Evolutionary conservation across 1,140 invertebrate species (phyloP).

Genomic region (Eriosoma lanigerum): DNA sequence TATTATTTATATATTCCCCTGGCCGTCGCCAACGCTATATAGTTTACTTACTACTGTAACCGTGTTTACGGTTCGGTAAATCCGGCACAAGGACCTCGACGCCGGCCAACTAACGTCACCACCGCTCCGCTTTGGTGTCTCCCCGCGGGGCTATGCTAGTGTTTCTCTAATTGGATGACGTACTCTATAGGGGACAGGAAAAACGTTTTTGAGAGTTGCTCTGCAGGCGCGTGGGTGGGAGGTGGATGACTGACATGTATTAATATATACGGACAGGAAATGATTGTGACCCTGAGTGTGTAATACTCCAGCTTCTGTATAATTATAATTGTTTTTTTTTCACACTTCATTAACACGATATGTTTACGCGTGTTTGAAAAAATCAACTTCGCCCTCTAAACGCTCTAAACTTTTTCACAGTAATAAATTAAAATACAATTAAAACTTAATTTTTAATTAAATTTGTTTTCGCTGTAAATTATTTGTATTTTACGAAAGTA

Average conservation of each 20-base stretch:
- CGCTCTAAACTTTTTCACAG: too few species aligned
- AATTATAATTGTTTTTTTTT: neutral
- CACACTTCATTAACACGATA: conserved; percentile 14
- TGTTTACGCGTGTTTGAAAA: neutral
- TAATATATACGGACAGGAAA: too few species aligned
- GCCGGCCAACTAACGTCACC: neutral
- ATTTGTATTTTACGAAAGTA: too few species aligned
- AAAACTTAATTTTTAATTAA: too few species aligned
- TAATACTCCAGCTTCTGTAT: too few species aligned
- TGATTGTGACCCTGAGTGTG: neutral
- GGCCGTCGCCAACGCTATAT: neutral
- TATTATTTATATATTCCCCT: neutral
- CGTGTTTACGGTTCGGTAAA: conserved; percentile 37
- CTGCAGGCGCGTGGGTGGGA: neutral
- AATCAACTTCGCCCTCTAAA: too few species aligned
- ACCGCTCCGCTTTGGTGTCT: neutral
- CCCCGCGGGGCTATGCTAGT: conserved; percentile 23
- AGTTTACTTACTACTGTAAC: conserved; percentile 16
- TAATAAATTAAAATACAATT: too few species aligned
- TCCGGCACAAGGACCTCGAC: conserved; percentile 32
- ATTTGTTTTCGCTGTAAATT: too few species aligned
- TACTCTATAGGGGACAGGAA: neutral
- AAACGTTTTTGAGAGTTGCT: conserved; percentile 23
- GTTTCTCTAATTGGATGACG: conserved; percentile 39
- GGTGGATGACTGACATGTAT: neutral